Evolutionary conservation across 2,797 vertebrate species (phyloP).

Genomic region (Natrix natrix): DNA sequence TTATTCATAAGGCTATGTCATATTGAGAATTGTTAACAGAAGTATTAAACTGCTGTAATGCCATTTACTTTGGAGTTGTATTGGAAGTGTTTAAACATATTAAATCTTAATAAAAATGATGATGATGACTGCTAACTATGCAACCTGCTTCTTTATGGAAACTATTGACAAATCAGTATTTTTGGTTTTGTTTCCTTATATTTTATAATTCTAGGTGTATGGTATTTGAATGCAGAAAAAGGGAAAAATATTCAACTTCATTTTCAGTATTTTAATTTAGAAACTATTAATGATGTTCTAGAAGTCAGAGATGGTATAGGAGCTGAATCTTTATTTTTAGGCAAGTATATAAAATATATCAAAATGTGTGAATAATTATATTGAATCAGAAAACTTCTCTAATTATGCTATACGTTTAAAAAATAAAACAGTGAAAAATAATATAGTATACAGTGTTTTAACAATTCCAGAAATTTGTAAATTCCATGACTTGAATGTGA

Average conservation of each 20-base stretch:
- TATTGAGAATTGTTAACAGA: background rate
- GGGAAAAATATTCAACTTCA: conserved; percentile 89
- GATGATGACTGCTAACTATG: background rate
- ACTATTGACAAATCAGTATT: background rate
- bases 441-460: background rate
- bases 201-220: conserved; percentile 78
- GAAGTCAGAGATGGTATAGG: conserved; percentile 88
- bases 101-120: background rate
- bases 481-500: background rate
- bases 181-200: background rate
- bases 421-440: background rate
- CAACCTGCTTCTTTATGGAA: background rate
- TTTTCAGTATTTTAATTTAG: conserved; percentile 83
- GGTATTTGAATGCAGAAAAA: conserved; percentile 81
- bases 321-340: conserved; percentile 78
- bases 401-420: background rate
- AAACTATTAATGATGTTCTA: conserved; percentile 77
- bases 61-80: background rate
- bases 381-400: background rate
- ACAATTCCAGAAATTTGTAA: background rate
- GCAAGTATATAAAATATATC: conserved; percentile 67
- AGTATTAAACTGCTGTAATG: background rate
- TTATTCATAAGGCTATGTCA: background rate
- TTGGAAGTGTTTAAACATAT: background rate
- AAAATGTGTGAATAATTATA: conserved; percentile 8